These are phyloP conservation scores for Pogonomyrmex californicus DNA, from an alignment of 1,140 invertebrate species.

Conservation along the genomic window DNA sequence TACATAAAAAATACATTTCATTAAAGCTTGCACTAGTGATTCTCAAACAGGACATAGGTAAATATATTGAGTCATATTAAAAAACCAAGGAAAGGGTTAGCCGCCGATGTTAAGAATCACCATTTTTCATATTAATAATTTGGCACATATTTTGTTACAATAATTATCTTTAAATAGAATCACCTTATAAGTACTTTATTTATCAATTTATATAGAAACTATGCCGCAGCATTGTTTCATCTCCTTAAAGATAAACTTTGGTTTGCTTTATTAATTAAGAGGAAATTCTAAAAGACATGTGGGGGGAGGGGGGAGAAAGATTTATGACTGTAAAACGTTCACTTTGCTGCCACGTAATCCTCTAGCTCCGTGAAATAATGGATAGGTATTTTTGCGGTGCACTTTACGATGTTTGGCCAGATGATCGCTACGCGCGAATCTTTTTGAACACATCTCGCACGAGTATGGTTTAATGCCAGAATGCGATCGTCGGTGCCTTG, in stretches of 20 bases:
- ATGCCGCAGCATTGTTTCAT: neutral
- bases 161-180: neutral
- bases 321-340: conserved; percentile 77
- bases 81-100: neutral
- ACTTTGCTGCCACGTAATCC: conserved; percentile 79
- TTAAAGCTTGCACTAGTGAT: conserved; percentile 2
- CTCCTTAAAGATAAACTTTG: neutral
- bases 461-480: conserved; percentile 95
- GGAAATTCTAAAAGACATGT: neutral
- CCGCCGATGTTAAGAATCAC: neutral
- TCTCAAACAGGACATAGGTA: neutral
- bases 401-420: conserved; percentile 96
- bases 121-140: neutral
- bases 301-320: conserved; percentile 52
- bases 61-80: neutral
- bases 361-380: conserved; percentile 80
- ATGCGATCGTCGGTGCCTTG: conserved; percentile 93
- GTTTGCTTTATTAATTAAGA: neutral
- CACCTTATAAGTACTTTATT: conserved; percentile 37
- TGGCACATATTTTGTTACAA: neutral
- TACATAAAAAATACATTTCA: neutral
- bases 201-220: conserved; percentile 19
- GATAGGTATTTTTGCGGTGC: conserved; percentile 89
- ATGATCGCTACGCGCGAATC: conserved; percentile 96
- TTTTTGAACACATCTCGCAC: conserved; percentile 94